Conservation (phyloP, 2,113 vertebrate genomes). For the Mugil cephalus region DNA sequence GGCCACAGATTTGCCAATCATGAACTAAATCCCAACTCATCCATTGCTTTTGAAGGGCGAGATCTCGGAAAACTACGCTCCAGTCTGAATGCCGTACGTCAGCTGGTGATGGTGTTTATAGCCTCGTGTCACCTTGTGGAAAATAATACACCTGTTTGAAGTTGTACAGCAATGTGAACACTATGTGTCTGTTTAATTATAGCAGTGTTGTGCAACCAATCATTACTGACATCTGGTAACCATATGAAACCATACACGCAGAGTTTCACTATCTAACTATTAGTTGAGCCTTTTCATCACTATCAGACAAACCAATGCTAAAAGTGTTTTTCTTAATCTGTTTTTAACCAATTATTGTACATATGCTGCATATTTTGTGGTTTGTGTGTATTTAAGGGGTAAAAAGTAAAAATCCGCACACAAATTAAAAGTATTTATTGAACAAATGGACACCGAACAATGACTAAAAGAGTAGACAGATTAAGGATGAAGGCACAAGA, state of each 20-base stretch:
- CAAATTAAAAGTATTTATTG: conserved; percentile 83
- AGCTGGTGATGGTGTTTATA: neutral
- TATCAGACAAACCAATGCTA: too few relatives aligned
- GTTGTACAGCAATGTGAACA: neutral
- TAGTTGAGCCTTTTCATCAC: too few relatives aligned
- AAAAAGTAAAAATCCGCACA: conserved; percentile 49
- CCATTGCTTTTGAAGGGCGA: neutral
- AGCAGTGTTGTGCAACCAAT: neutral
- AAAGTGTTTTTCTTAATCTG: too few relatives aligned
- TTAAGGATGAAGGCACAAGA: conserved; percentile 58
- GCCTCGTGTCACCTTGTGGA: neutral
- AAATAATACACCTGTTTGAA: neutral
- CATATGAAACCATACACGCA: neutral
- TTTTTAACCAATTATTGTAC: too few relatives aligned
- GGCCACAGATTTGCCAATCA: neutral
- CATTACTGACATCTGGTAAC: neutral
- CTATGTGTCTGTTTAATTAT: neutral
- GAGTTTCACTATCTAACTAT: neutral
- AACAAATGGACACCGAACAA: conserved; percentile 79
- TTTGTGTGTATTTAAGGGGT: conserved; percentile 1
- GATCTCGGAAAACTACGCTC: neutral
- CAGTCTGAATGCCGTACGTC: neutral
- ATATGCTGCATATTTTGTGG: neutral
- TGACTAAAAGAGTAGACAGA: conserved; percentile 67
- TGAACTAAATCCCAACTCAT: neutral